Conservation (phyloP, 1,140 invertebrate genomes). For the Micrasema longulum region DNA sequence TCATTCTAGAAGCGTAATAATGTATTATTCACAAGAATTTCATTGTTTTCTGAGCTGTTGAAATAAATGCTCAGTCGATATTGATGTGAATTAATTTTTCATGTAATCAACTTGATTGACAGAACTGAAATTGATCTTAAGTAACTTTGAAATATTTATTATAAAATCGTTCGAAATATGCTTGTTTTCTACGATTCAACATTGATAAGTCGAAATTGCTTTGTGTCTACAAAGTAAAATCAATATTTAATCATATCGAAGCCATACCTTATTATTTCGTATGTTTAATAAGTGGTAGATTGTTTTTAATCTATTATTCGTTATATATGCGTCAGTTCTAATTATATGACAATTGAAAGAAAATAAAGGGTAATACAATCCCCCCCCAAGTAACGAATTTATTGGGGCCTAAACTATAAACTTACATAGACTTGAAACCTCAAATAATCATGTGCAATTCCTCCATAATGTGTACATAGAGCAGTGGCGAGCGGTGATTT, state of each 20-base stretch:
- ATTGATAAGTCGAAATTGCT: conserved; percentile 6
- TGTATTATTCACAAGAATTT: too few relatives aligned
- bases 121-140: conserved; percentile 1
- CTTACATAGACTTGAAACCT: not conserved
- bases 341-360: conserved; percentile 41
- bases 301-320: conserved; percentile 22
- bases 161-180: not conserved
- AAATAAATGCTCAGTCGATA: too few relatives aligned
- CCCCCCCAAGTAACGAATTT: not conserved
- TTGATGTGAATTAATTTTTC: not conserved
- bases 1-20: too few relatives aligned
- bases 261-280: not conserved
- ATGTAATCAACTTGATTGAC: not conserved
- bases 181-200: not conserved
- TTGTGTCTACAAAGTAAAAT: conserved; percentile 11
- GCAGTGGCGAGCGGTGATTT: too few relatives aligned
- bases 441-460: not conserved
- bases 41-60: too few relatives aligned
- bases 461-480: too few relatives aligned
- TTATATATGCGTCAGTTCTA: conserved; percentile 23
- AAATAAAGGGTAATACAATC: conserved; percentile 14
- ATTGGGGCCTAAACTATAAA: conserved; percentile 11
- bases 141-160: not conserved
- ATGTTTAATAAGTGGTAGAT: conserved; percentile 17
- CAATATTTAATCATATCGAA: conserved; percentile 6